Base-by-base conservation (phyloP, 2,888 invertebrate species). In the Limnephilus lunatus region DNA sequence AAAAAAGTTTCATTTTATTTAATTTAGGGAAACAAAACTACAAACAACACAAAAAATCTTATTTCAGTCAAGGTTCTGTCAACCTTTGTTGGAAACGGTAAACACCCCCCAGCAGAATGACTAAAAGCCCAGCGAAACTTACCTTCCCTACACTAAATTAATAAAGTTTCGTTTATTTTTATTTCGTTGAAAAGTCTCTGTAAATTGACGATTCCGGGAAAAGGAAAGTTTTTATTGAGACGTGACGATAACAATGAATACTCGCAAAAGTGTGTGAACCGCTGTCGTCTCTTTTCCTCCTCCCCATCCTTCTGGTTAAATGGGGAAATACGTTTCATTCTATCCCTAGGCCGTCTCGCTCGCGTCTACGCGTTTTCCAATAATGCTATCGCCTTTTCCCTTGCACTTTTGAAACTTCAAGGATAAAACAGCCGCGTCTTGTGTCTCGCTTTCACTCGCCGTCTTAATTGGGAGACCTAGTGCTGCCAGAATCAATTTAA, bases 371-470 rank as follows among this genome's bases (percentile, higher is more conserved):
- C 88, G 82, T 89, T 91, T 90, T 85, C 92, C 92, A 85, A 90
- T 93, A 90, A 89, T 83, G 93, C 92, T 92, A 92, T 93, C 89
- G 92, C 92, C 93, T 93, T 94, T 94, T 94, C 94, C 94, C 94
- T 94, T 94, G 93, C 94, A 93, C 94, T 94, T 94, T 94, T 93
- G 92, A 91, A 94, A 94, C 92, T 93, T 94, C 93, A 93, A 93
- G 93, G 95, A 95, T 95, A 95, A 95, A 95, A 95, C 95, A 95
- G 95, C 44, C 81, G 25, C 80, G 35, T 89, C 94, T 94, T 94
- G 94, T 94, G 94, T 94, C 94, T 94, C 94, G 94, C 94, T 94
- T 92, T 94, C 93, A 93, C 93, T 82, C 90, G 87, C 90, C 31
- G 82, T 83, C 92, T 68, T 82, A 92, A 85, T 93, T 90, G 89